phyloP scores from a whole-genome alignment of 1,140 invertebrate genomes.

The Rhagoletis zephyria region DNA sequence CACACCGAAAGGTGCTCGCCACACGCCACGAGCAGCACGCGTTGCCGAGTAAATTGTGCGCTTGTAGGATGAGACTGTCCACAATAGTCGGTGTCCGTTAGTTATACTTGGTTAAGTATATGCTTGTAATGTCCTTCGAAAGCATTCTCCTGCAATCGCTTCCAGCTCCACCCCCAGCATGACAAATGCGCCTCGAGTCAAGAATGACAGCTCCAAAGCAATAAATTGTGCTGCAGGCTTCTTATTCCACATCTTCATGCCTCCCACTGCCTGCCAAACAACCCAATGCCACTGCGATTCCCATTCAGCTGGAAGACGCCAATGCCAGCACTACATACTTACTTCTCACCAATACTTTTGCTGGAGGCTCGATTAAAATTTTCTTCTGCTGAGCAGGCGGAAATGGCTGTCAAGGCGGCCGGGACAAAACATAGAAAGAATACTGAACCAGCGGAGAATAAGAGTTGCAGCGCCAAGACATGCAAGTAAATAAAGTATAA shows the following conservation, averaged over 20 bases:
- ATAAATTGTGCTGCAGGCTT: conserved; percentile 54
- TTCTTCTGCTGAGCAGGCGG: conserved; percentile 43
- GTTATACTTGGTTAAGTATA: not conserved
- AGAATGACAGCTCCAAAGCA: conserved; percentile 55
- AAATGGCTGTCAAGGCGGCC: conserved; percentile 33
- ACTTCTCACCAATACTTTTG: not conserved
- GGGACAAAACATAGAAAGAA: conserved; percentile 16
- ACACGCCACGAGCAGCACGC: not conserved
- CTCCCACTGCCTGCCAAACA: not conserved
- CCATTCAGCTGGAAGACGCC: not conserved
- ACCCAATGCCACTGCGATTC: not conserved
- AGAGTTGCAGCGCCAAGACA: not conserved
- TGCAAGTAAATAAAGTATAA: not conserved
- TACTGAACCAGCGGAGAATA: not conserved
- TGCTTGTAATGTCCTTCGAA: not conserved
- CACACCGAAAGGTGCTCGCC: not conserved
- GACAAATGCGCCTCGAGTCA: conserved; percentile 51
- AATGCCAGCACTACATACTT: not conserved
- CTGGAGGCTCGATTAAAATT: conserved; percentile 43
- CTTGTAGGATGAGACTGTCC: not conserved
- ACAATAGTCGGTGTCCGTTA: not conserved
- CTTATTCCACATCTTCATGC: not conserved
- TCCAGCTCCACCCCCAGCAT: conserved; percentile 26
- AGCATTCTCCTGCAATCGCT: not conserved
- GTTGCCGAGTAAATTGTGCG: not conserved